Evolutionary conservation across 1,140 invertebrate species (phyloP), one percentile per base, ranked within the genome.

Genomic region (Daktulosphaira vitifoliae): DNA sequence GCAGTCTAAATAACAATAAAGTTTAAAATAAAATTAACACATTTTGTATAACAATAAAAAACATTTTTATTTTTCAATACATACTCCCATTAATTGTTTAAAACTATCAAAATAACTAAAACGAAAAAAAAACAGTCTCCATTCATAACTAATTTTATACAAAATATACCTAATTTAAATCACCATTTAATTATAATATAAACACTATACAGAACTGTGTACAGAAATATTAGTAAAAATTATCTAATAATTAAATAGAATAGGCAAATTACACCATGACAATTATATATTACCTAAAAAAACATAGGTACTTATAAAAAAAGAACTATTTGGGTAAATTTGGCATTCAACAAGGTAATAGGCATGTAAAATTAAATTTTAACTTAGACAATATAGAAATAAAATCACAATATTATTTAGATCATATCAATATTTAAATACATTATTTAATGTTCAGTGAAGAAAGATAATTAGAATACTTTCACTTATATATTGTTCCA

Each of bases 61-160:
- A 33, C 29, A 33, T 33, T 33, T 33, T 33, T 11, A 33, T 33
- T 33, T 33, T 33, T 46, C 25, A 46, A 62, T 62, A 62, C 9
- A 46, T 48, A 11, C 20, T 62, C 42, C 42, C 25, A 46, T 62
- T 44, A 29, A 62, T 62, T 62, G 5, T 38, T 62, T 62, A 62
- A 39, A 48, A 46, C 56, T 62, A 62, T 29, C 26, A 62, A 9
- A 46, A 62, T 39, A 62, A 26, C 44, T 62, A 46, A 46, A 62
- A 62, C 53, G 44, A 62, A 62, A 56, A 56, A 59, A 59, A 62
- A 46, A 62, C 56, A 62, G 56, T 62, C 56, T 62, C 56, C 56
- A 62, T 62, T 62, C 56, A 62, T 62, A 62, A 62, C 56, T 62
- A 62, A 48, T 26, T 62, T 62, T 62, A 62, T 62, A 62, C 56